These are phyloP conservation scores for Rhodinocichla rosea DNA, from an alignment of 2,113 vertebrate species.

Conservation along the genomic window DNA sequence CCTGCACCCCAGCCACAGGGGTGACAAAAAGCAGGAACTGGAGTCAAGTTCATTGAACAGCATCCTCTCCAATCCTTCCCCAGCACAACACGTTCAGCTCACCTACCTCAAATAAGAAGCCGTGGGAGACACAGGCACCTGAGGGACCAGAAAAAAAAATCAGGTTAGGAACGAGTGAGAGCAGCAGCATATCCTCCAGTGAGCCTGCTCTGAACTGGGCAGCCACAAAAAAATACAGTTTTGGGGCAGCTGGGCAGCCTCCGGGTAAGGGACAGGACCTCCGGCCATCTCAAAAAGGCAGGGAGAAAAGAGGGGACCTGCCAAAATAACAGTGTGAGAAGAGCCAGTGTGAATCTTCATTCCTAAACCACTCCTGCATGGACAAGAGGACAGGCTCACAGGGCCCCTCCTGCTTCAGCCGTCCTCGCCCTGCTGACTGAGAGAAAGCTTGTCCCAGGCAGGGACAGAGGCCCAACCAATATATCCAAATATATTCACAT, in stretches of 20 bases:
- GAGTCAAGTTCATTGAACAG: background rate
- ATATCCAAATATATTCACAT: no score
- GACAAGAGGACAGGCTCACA: background rate
- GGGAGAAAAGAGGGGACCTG: background rate
- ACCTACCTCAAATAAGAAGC: constrained; percentile 85
- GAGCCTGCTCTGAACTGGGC: background rate
- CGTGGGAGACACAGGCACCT: constrained; percentile 88
- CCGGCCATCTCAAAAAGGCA: background rate
- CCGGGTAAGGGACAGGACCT: background rate
- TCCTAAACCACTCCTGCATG: background rate
- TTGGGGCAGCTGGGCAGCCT: background rate
- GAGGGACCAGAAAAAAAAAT: background rate
- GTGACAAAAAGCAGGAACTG: background rate
- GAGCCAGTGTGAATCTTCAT: rapidly evolving
- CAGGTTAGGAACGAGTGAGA: background rate
- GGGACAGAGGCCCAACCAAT: background rate
- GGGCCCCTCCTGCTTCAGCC: background rate
- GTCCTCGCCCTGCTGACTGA: background rate
- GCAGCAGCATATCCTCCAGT: background rate
- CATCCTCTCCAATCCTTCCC: background rate
- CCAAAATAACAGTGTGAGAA: background rate
- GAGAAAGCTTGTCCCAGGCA: background rate
- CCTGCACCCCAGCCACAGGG: background rate
- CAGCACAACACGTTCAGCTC: background rate
- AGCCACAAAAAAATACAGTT: background rate